Conservation (phyloP, 30 jellyfish, hydroid and myxozoan genomes). For the Sanderia malayensis region DNA sequence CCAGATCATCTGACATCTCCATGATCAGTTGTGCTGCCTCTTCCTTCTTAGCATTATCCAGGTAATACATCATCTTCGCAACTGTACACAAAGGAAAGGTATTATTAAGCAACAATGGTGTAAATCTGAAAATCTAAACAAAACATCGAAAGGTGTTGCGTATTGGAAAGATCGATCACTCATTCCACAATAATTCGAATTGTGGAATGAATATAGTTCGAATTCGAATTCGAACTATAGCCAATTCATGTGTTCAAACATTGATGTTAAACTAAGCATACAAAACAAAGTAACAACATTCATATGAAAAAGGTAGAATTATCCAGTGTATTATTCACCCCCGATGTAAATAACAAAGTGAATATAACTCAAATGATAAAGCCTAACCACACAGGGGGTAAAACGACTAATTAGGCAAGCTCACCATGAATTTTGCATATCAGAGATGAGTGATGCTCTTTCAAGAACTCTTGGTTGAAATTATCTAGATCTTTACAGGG, state of each 20-base stretch:
- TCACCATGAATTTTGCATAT: constrained; percentile 63
- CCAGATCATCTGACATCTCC: constrained; percentile 30
- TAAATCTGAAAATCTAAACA: no score
- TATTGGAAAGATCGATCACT: no score
- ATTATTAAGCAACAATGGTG: no score
- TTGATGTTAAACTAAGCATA: not conserved
- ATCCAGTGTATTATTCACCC: no score
- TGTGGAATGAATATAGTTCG: no score
- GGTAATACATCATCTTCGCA: constrained; percentile 44
- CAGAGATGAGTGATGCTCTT: constrained; percentile 49
- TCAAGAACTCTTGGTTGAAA: constrained; percentile 35
- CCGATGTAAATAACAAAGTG: not conserved
- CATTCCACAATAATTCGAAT: no score
- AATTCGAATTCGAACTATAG: not conserved
- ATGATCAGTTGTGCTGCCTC: constrained; percentile 39
- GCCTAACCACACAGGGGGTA: not conserved
- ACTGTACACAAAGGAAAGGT: constrained; percentile 24
- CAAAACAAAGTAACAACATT: not conserved
- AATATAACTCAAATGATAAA: not conserved
- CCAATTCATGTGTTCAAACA: not conserved
- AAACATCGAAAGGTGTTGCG: no score
- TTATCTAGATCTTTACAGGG: constrained; percentile 35
- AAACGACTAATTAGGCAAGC: not conserved
- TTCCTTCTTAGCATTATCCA: constrained; percentile 29
- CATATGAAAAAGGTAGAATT: not conserved